Evolutionary conservation across 2,888 invertebrate genomes (phyloP).

Genomic region (Sinentomon sp.): DNA sequence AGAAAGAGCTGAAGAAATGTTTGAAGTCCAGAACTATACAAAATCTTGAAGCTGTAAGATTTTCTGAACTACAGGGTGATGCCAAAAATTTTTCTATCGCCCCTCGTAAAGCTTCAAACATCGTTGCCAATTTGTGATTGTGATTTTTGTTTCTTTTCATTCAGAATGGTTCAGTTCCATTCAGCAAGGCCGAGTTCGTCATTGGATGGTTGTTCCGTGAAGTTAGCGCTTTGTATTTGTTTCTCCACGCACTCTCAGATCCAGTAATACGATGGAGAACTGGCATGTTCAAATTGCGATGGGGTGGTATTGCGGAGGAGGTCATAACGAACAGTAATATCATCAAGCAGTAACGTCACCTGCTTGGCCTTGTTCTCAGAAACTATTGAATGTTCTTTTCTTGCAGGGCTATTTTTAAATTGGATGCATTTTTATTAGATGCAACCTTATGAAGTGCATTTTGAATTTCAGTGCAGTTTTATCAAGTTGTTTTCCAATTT

Average conservation of each 20-base stretch:
- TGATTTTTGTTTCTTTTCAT: conserved; percentile 17
- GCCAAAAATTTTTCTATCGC: neutral
- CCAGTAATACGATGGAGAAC: conserved; percentile 82
- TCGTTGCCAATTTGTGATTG: conserved; percentile 6
- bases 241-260: conserved; percentile 56
- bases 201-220: conserved; percentile 87
- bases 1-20: too few relatives aligned
- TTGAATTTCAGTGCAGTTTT: too few relatives aligned
- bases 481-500: too few relatives aligned
- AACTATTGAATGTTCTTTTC: too few relatives aligned
- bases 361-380: too few relatives aligned
- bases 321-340: conserved; percentile 48
- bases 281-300: conserved; percentile 62
- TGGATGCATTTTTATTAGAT: too few relatives aligned
- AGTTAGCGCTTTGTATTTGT: conserved; percentile 60
- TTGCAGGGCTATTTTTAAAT: too few relatives aligned
- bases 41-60: too few relatives aligned
- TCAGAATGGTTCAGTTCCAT: conserved; percentile 69
- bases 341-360: too few relatives aligned
- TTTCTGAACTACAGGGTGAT: too few relatives aligned
- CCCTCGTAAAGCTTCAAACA: neutral
- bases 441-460: too few relatives aligned
- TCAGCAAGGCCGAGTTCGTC: conserved; percentile 80
- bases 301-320: conserved; percentile 87
- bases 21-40: too few relatives aligned